Percentiles rank a stretch among this genome's conserved stretches.
These are phyloP conservation scores for Brachypteracias leptosomus DNA, from an alignment of 2,113 vertebrate genomes.

Conservation along the genomic window DNA sequence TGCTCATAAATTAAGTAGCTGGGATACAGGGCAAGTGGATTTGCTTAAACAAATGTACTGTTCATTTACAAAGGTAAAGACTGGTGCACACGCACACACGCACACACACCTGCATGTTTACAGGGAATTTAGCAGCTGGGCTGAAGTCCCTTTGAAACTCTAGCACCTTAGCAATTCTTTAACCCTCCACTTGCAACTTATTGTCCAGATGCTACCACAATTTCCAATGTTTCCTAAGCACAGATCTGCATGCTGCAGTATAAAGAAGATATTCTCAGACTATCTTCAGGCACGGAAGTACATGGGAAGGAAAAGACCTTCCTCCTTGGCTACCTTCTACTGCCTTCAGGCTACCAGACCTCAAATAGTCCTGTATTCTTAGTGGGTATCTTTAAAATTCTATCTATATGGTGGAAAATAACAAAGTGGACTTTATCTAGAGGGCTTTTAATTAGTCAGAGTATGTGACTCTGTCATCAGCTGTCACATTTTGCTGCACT, in stretches of 20 bases:
- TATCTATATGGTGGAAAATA: background rate
- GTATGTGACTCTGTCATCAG: background rate
- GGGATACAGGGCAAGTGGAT: background rate
- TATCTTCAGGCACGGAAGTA: background rate
- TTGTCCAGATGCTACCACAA: background rate
- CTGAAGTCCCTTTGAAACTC: background rate
- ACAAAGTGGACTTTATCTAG: background rate
- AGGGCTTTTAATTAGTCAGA: background rate
- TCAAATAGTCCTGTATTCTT: background rate
- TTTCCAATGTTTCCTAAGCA: background rate
- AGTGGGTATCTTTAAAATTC: background rate
- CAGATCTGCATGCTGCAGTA: background rate
- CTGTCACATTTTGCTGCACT: background rate
- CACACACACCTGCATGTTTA: background rate
- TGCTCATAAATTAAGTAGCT: background rate
- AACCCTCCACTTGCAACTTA: background rate
- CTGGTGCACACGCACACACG: background rate
- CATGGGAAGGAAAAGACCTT: background rate
- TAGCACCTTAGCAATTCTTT: background rate
- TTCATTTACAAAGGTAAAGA: background rate
- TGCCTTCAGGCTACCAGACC: background rate
- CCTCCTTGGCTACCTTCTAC: background rate
- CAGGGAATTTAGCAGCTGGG: background rate
- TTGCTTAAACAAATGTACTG: background rate
- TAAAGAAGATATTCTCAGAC: background rate